Percentiles rank a stretch among this genome's conserved stretches.
These are phyloP conservation scores for Gymnothorax reevesii DNA, from an alignment of 2,797 vertebrate genomes.

Conservation along the genomic window DNA sequence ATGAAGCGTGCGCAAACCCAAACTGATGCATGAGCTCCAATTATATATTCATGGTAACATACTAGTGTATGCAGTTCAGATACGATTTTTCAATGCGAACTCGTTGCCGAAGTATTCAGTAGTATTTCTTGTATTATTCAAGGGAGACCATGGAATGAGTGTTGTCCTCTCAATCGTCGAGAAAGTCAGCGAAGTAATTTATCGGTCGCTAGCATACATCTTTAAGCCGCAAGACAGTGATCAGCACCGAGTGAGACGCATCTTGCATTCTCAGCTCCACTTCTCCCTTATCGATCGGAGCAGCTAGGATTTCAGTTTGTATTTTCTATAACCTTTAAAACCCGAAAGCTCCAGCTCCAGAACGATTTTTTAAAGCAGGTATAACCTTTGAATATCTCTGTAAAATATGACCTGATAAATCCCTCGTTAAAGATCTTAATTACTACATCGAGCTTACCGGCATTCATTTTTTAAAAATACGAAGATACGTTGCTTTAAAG, in stretches of 20 bases:
- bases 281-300: conserved; percentile 67
- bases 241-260: conserved; percentile 46
- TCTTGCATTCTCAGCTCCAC: conserved; percentile 68
- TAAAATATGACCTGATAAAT: conserved; percentile 22
- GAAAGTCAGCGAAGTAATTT: conserved; percentile 15
- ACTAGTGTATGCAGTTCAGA: conserved; percentile 58
- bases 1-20: conserved; percentile 63
- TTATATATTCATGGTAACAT: conserved; percentile 68
- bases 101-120: conserved; percentile 33
- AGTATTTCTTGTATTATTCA: conserved; percentile 28
- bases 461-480: conserved; percentile 27
- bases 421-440: conserved; percentile 13
- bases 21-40: conserved; percentile 60
- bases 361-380: conserved; percentile 32
- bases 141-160: conserved; percentile 34
- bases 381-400: conserved; percentile 29
- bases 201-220: conserved; percentile 21
- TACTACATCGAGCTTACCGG: not conserved
- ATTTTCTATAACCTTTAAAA: conserved; percentile 42
- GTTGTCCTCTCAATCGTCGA: conserved; percentile 3
- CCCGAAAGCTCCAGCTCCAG: conserved; percentile 27
- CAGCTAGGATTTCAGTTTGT: conserved; percentile 65
- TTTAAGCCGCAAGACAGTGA: conserved; percentile 32
- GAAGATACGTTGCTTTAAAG: conserved; percentile 26
- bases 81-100: conserved; percentile 49